Conservation (phyloP, 2,113 vertebrate species). For the Spea bombifrons region DNA sequence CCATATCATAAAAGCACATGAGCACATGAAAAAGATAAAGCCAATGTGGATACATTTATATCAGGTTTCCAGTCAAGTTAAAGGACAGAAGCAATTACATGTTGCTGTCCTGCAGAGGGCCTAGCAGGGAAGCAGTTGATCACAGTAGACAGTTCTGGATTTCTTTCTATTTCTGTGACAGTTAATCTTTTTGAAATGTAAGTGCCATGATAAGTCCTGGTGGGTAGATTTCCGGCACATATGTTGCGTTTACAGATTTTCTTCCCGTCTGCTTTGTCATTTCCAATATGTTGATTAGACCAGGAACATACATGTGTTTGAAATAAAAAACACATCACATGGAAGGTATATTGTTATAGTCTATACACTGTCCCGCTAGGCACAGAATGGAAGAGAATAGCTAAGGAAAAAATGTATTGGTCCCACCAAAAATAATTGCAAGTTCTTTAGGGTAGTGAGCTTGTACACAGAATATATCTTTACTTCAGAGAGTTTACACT, state of each 20-base stretch:
- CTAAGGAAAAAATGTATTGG: too few species aligned
- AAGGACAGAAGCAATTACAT: constrained; percentile 3
- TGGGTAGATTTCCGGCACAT: background rate
- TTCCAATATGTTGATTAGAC: background rate
- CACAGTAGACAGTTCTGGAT: background rate
- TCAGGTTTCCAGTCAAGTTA: background rate
- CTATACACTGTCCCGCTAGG: too few species aligned
- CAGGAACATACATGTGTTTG: background rate
- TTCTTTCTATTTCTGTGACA: background rate
- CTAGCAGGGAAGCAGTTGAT: background rate
- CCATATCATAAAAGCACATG: too few species aligned
- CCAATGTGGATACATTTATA: background rate
- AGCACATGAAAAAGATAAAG: too few species aligned
- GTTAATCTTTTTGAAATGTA: background rate
- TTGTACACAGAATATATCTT: too few species aligned
- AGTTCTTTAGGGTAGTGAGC: too few species aligned
- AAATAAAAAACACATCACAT: background rate
- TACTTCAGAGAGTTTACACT: too few species aligned
- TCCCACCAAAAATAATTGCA: too few species aligned
- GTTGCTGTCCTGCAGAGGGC: constrained; percentile 22
- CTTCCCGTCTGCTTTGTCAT: background rate
- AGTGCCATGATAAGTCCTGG: background rate
- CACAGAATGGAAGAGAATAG: too few species aligned
- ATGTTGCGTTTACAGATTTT: background rate
- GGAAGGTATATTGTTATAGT: background rate